These are phyloP conservation scores for Coptodon bakossiorum DNA, from an alignment of 2,113 vertebrate genomes.

Conservation along the genomic window DNA sequence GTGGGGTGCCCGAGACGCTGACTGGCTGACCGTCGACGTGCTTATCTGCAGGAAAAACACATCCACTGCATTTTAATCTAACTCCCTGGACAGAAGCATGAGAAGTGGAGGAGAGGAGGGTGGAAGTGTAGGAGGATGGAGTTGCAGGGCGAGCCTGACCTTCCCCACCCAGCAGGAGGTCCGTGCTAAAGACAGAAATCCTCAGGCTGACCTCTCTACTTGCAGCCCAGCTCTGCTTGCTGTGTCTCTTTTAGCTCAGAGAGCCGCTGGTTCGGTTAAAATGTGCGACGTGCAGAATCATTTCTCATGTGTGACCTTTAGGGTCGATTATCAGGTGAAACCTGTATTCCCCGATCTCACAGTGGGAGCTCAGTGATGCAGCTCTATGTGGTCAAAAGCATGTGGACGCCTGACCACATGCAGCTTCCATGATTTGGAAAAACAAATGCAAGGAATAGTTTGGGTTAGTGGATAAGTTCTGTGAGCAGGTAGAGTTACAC, in stretches of 20 bases:
- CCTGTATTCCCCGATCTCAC: not conserved
- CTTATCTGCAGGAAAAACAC: not conserved
- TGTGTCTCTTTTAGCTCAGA: not conserved
- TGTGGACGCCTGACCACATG: not conserved
- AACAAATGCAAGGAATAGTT: not conserved
- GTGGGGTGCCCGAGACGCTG: not conserved
- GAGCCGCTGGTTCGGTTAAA: not conserved
- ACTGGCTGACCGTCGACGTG: not conserved
- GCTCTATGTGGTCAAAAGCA: not conserved
- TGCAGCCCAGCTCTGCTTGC: not conserved
- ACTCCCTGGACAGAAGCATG: not conserved
- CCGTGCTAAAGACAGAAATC: conserved; percentile 23
- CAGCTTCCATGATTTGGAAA: not conserved
- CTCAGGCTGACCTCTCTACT: conserved; percentile 2
- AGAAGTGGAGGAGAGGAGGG: not conserved
- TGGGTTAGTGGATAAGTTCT: not conserved
- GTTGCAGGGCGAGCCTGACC: conserved; percentile 14
- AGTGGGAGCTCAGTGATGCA: not conserved
- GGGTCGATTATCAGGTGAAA: not conserved
- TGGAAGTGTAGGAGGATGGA: not conserved
- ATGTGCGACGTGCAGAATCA: not conserved
- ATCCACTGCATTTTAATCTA: not conserved
- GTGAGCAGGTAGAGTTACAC: not conserved
- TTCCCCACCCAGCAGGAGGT: conserved; percentile 5
- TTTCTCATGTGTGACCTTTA: not conserved